A percentile compares a stretch with the other conserved stretches of the same genome.
These are phyloP conservation scores for Drosophila parvula DNA, from an alignment of 1,140 invertebrate genomes.

Conservation along the genomic window DNA sequence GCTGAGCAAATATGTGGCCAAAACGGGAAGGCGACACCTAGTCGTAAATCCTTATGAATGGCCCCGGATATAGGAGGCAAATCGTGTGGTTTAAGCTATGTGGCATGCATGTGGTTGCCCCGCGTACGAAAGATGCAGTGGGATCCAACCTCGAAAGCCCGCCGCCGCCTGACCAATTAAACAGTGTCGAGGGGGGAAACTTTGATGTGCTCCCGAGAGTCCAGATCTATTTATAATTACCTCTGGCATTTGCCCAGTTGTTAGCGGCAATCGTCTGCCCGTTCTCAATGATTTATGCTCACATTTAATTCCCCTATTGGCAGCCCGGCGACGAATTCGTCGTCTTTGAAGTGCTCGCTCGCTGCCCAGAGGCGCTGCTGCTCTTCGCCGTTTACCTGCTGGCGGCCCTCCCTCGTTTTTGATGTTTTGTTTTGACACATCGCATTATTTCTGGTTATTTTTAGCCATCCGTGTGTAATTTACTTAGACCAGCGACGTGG, in stretches of 20 bases:
- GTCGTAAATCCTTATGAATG: constrained; percentile 73
- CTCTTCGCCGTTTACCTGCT: constrained; percentile 21
- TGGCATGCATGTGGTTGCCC: constrained; percentile 11
- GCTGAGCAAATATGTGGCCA: constrained; percentile 64
- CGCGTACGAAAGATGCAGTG: constrained; percentile 23
- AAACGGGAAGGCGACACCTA: constrained; percentile 48
- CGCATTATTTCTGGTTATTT: constrained; percentile 77
- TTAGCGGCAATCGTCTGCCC: constrained; percentile 56
- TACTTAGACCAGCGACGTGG: constrained; percentile 49
- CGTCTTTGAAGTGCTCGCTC: constrained; percentile 68
- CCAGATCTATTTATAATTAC: constrained; percentile 68
- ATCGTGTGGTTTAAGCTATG: constrained; percentile 11
- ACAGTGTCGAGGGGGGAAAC: constrained; percentile 8
- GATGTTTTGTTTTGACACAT: constrained; percentile 81
- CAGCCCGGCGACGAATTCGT: constrained; percentile 52
- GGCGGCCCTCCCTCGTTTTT: constrained; percentile 51
- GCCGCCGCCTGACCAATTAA: constrained; percentile 41
- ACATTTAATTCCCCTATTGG: constrained; percentile 78
- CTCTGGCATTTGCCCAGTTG: constrained; percentile 63
- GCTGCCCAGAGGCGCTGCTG: background rate
- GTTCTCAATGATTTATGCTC: constrained; percentile 72
- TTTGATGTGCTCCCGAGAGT: constrained; percentile 31
- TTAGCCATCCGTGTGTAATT: constrained; percentile 58
- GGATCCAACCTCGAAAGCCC: background rate
- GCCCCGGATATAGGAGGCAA: constrained; percentile 16